phyloP scores from a whole-genome alignment of 2,113 vertebrate species.

The Pseudopipra pipra region DNA sequence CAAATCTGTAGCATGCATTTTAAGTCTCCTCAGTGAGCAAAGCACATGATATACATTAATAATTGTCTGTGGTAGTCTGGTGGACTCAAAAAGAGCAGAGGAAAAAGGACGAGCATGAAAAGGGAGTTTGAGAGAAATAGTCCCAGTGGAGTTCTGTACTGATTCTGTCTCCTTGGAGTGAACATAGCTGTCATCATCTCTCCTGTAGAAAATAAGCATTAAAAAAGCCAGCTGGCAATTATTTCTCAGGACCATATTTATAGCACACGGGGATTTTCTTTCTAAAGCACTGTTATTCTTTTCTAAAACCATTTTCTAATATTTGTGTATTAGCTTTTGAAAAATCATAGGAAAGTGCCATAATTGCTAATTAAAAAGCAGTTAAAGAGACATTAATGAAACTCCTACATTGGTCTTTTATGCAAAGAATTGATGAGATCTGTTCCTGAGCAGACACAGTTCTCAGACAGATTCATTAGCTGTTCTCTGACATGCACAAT shows the following conservation, averaged over 20 bases:
- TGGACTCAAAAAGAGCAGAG: neutral
- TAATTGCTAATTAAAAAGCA: constrained; percentile 32
- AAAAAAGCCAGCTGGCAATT: constrained; percentile 23
- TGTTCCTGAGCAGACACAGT: neutral
- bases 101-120: neutral
- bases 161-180: neutral
- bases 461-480: constrained; percentile 11
- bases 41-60: neutral
- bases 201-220: constrained; percentile 31
- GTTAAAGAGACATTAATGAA: constrained; percentile 40
- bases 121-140: neutral
- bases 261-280: constrained; percentile 19
- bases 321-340: constrained; percentile 17
- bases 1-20: neutral
- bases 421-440: neutral
- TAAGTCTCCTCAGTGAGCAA: neutral
- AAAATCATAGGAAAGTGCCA: neutral
- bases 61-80: neutral
- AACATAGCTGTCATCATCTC: constrained; percentile 16
- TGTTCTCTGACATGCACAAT: neutral
- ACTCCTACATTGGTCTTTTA: neutral
- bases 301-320: neutral
- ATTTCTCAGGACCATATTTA: constrained; percentile 22
- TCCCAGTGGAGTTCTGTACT: neutral
- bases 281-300: neutral